phyloP scores from a whole-genome alignment of 1,140 invertebrate genomes.

The Monochamus saltuarius region DNA sequence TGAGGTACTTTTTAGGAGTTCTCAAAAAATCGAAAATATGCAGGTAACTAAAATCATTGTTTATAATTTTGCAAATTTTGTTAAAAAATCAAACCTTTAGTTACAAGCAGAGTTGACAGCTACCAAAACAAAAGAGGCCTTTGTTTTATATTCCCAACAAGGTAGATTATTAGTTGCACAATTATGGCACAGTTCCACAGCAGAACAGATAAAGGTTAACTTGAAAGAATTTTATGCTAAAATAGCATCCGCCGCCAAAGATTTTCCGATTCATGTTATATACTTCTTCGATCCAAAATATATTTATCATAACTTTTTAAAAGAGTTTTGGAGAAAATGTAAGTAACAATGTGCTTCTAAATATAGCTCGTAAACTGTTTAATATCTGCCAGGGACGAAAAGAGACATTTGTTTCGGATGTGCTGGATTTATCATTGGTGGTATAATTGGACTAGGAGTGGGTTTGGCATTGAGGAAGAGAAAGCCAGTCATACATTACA shows the following conservation, averaged over 20 bases:
- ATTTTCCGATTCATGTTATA: constrained; percentile 47
- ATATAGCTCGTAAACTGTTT: background rate
- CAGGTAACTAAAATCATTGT: constrained; percentile 38
- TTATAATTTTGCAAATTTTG: background rate
- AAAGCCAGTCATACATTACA: constrained; percentile 50
- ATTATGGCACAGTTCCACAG: constrained; percentile 48
- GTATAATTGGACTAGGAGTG: constrained; percentile 55
- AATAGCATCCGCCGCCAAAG: constrained; percentile 42
- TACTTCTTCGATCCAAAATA: constrained; percentile 40
- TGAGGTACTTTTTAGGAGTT: constrained; percentile 44
- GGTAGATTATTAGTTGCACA: constrained; percentile 45
- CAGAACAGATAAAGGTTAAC: constrained; percentile 48
- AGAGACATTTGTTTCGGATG: constrained; percentile 56
- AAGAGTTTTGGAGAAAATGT: constrained; percentile 38
- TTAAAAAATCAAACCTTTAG: constrained; percentile 39
- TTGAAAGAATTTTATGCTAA: constrained; percentile 42
- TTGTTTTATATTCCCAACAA: constrained; percentile 45
- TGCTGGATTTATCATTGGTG: constrained; percentile 55
- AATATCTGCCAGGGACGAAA: constrained; percentile 38
- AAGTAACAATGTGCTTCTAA: constrained; percentile 17
- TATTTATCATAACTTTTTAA: constrained; percentile 35
- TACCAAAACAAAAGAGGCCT: constrained; percentile 51
- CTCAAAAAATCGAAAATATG: constrained; percentile 46
- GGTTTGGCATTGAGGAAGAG: constrained; percentile 49
- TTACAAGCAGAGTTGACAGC: constrained; percentile 48